phyloP scores from a whole-genome alignment of 2,797 vertebrate genomes.

The Falco peregrinus region DNA sequence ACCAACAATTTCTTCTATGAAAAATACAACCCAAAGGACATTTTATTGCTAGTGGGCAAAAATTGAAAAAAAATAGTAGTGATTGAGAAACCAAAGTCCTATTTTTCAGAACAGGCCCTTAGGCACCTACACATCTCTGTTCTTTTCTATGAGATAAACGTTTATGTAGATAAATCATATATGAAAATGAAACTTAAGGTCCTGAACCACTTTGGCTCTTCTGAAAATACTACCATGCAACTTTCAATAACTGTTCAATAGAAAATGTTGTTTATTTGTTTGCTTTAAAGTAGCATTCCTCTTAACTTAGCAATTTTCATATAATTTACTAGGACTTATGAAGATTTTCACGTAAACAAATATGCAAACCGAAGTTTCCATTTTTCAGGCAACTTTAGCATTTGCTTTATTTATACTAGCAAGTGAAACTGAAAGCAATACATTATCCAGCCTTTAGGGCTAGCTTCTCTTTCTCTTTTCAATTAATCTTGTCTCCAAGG shows the following conservation, averaged over 20 bases:
- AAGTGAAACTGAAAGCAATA: conserved; percentile 61
- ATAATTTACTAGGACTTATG: neutral
- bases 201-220: neutral
- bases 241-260: neutral
- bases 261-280: neutral
- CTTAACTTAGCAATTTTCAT: neutral
- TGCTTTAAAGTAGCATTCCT: neutral
- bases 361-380: conserved; percentile 6
- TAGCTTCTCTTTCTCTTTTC: conserved; percentile 42
- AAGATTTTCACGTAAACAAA: conserved; percentile 1
- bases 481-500: conserved; percentile 61
- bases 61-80: neutral
- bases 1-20: neutral
- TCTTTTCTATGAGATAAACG: neutral
- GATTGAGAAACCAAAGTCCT: neutral
- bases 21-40: neutral
- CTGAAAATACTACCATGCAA: neutral
- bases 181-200: neutral
- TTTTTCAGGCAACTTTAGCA: conserved; percentile 17
- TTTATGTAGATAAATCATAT: neutral
- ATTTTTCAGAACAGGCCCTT: neutral
- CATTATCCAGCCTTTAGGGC: conserved; percentile 52
- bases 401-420: conserved; percentile 31
- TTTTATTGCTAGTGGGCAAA: neutral
- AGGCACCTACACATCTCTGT: neutral